Percentiles rank a stretch among this genome's conserved stretches.
These are phyloP conservation scores for Drosophila mulleri DNA, from an alignment of 2,888 invertebrate genomes.

Conservation along the genomic window DNA sequence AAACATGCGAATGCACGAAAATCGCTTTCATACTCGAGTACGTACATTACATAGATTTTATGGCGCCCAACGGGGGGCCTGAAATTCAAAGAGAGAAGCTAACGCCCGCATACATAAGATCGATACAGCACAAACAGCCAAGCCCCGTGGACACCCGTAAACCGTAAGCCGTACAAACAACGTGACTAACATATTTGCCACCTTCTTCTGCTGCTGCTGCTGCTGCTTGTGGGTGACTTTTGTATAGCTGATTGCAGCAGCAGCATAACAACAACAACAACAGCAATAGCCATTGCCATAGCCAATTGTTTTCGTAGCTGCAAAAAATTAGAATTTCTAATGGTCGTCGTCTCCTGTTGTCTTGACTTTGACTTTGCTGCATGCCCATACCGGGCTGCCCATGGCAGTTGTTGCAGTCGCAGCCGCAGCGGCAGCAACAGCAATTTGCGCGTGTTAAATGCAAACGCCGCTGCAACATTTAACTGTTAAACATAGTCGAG, in stretches of 20 bases:
- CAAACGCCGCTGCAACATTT: slow-evolving; percentile 73
- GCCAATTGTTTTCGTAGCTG: slow-evolving; percentile 47
- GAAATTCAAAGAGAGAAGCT: too few species aligned
- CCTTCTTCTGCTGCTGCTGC: slow-evolving; percentile 67
- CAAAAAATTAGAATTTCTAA: slow-evolving; percentile 78
- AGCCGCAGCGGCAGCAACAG: slow-evolving; percentile 42
- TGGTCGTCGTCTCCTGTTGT: slow-evolving; percentile 57
- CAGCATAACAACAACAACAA: slow-evolving; percentile 23
- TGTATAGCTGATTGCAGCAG: slow-evolving; percentile 64
- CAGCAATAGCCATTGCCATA: slow-evolving; percentile 12
- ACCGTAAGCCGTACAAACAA: slow-evolving; percentile 50
- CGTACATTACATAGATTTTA: too few species aligned
- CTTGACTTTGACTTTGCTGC: slow-evolving; percentile 55
- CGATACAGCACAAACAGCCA: too few species aligned
- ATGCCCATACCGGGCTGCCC: slow-evolving; percentile 44
- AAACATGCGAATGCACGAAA: too few species aligned
- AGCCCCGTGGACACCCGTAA: slow-evolving; percentile 26
- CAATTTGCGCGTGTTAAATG: slow-evolving; percentile 80
- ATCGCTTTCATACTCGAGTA: too few species aligned
- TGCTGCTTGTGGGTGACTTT: slow-evolving; percentile 73
- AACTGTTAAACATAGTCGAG: slow-evolving; percentile 66
- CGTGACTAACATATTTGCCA: slow-evolving; percentile 81
- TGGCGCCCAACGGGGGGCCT: too few species aligned
- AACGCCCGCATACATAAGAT: too few species aligned
- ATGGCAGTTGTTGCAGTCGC: slow-evolving; percentile 24